These are phyloP conservation scores for Boloria selene DNA, from an alignment of 2,888 invertebrate species.

Conservation along the genomic window DNA sequence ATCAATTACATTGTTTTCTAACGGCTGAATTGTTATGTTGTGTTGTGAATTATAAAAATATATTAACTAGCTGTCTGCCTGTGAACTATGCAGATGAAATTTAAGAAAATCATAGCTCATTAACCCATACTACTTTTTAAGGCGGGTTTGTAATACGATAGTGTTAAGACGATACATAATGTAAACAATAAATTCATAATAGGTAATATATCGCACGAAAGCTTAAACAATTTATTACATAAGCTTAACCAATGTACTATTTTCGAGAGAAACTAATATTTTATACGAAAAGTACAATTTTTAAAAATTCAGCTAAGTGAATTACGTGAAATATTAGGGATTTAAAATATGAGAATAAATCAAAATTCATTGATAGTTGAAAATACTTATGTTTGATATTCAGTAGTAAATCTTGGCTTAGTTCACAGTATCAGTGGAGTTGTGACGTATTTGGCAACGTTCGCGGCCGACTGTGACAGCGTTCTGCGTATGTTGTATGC, in stretches of 20 bases:
- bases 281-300: not conserved
- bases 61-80: no score
- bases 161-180: no score
- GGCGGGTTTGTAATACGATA: no score
- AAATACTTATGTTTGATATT: slow-evolving; percentile 23
- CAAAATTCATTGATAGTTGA: slow-evolving; percentile 19
- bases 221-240: no score
- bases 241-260: not conserved
- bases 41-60: no score
- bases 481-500: slow-evolving; percentile 44
- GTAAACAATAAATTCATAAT: no score
- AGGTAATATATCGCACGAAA: no score
- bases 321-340: slow-evolving; percentile 13
- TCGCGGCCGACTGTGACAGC: slow-evolving; percentile 75
- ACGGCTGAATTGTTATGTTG: no score
- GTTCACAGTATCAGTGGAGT: slow-evolving; percentile 53
- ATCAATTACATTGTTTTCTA: no score
- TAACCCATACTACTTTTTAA: no score
- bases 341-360: slow-evolving; percentile 14
- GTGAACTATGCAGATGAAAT: no score
- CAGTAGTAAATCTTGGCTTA: slow-evolving; percentile 36
- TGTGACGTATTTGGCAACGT: slow-evolving; percentile 77
- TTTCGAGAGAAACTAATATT: slow-evolving; percentile 11
- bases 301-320: slow-evolving; percentile 6
- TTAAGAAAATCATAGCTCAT: no score